These are phyloP conservation scores for Mythimna ferrago DNA, from an alignment of 2,888 invertebrate species.

Conservation along the genomic window DNA sequence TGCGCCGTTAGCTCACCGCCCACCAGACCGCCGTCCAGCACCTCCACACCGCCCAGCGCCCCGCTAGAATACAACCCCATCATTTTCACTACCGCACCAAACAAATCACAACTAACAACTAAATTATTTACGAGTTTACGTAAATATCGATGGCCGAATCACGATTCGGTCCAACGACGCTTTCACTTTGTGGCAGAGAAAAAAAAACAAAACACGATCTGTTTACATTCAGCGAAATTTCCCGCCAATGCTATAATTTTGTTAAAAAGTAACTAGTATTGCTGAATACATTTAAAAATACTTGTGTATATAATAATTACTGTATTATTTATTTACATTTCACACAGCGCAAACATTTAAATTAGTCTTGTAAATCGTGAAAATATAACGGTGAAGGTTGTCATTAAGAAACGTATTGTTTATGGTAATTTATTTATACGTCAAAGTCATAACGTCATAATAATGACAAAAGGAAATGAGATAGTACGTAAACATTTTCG, in stretches of 20 bases:
- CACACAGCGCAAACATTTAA: constrained; percentile 61
- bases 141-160: constrained; percentile 61
- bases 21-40: constrained; percentile 84
- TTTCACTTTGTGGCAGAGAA: constrained; percentile 63
- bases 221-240: constrained; percentile 64
- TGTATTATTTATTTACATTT: constrained; percentile 54
- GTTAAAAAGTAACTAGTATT: constrained; percentile 5
- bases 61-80: constrained; percentile 90
- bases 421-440: constrained; percentile 34
- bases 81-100: constrained; percentile 81
- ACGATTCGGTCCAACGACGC: constrained; percentile 65
- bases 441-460: constrained; percentile 2
- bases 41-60: constrained; percentile 89
- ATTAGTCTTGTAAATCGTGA: constrained; percentile 18
- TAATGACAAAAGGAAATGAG: constrained; percentile 44
- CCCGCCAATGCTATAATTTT: constrained; percentile 63
- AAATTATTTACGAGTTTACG: constrained; percentile 57
- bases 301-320: constrained; percentile 10
- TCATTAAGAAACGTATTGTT: constrained; percentile 39
- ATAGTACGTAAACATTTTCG: constrained; percentile 57
- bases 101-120: constrained; percentile 50
- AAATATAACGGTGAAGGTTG: constrained; percentile 35
- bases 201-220: constrained; percentile 72
- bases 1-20: constrained; percentile 86
- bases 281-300: constrained; percentile 17